A percentile compares a stretch with the other conserved stretches of the same genome.
These are phyloP conservation scores for Willisornis vidua DNA, from an alignment of 2,113 vertebrate species.

Conservation along the genomic window DNA sequence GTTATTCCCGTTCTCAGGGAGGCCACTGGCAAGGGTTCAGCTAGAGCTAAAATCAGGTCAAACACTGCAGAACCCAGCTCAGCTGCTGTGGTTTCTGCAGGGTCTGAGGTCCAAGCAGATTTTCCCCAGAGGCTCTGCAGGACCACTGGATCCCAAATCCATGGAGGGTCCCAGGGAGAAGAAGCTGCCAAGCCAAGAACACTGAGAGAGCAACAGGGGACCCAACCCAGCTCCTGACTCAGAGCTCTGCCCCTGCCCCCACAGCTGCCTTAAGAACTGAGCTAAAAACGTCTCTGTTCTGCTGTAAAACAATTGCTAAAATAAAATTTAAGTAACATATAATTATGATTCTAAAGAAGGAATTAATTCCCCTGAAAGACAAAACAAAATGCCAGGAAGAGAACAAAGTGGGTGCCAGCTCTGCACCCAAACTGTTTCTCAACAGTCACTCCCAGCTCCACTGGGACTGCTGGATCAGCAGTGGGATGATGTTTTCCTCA, in stretches of 20 bases:
- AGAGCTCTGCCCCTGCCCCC: background rate
- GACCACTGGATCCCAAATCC: background rate
- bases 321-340: background rate
- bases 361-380: background rate
- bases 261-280: background rate
- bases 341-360: background rate
- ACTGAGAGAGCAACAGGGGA: background rate
- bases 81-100: background rate
- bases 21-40: background rate
- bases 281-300: background rate
- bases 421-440: background rate
- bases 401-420: background rate
- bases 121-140: background rate
- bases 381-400: background rate
- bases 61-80: background rate
- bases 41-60: background rate
- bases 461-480: background rate
- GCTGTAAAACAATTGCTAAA: background rate
- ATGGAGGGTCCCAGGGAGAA: background rate
- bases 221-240: background rate
- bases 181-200: background rate
- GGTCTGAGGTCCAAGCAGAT: background rate
- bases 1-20: background rate
- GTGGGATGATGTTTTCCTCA: background rate
- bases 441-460: background rate